These are phyloP conservation scores for Leptinotarsa rubiginosa DNA, from an alignment of 2,888 invertebrate genomes.

Conservation along the genomic window DNA sequence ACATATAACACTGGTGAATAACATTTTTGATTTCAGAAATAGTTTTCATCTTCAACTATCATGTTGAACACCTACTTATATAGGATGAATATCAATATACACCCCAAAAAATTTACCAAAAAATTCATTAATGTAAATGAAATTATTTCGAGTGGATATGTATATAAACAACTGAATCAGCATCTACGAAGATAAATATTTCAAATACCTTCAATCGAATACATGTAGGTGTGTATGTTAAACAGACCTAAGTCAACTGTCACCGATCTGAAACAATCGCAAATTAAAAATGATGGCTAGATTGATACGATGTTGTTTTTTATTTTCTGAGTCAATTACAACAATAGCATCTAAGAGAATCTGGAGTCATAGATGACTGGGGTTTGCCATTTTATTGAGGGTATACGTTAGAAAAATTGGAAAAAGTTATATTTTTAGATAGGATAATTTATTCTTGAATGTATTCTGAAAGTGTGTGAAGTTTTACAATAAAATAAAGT, in stretches of 20 bases:
- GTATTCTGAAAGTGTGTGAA: not conserved
- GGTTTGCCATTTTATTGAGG: not conserved
- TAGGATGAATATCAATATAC: no score
- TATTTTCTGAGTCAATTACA: not conserved
- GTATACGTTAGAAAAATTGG: no score
- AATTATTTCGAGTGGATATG: not conserved
- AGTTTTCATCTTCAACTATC: no score
- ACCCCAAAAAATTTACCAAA: no score
- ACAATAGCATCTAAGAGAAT: not conserved
- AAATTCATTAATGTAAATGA: no score
- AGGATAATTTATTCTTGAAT: not conserved
- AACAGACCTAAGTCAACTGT: constrained; percentile 44
- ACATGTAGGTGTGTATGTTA: constrained; percentile 47
- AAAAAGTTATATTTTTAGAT: no score
- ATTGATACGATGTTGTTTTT: constrained; percentile 20
- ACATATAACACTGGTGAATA: no score
- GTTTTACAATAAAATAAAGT: no score
- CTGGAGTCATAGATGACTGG: not conserved
- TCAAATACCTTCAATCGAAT: constrained; percentile 39
- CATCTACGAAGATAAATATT: constrained; percentile 30
- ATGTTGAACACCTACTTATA: no score
- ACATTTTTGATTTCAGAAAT: no score
- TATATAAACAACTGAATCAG: constrained; percentile 6
- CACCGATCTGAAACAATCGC: constrained; percentile 35
- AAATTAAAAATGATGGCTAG: constrained; percentile 33